phyloP scores from a whole-genome alignment of 2,113 vertebrate genomes.

The Peucedramus taeniatus region DNA sequence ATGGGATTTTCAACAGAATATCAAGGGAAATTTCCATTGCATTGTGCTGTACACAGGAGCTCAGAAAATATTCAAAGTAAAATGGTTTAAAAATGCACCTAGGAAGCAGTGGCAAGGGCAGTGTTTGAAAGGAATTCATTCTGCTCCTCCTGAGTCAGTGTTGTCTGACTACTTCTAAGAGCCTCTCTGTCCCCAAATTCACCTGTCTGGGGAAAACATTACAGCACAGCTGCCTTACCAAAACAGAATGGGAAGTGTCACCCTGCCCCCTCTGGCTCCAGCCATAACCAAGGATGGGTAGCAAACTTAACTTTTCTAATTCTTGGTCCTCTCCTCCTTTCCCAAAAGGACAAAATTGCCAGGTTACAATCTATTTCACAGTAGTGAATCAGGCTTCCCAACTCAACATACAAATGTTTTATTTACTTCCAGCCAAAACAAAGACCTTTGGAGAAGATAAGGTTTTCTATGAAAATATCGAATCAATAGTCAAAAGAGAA shows the following conservation, averaged over 20 bases:
- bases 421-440: not conserved
- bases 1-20: not conserved
- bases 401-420: not conserved
- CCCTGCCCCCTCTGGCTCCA: not conserved
- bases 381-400: rapidly evolving
- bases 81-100: not conserved
- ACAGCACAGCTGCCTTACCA: not conserved
- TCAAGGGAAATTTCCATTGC: not conserved
- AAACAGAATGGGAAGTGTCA: rapidly evolving
- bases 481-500: not conserved
- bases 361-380: not conserved
- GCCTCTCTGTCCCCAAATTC: not conserved
- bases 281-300: not conserved
- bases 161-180: not conserved
- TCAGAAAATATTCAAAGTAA: not conserved
- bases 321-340: not conserved
- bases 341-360: not conserved
- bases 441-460: not conserved
- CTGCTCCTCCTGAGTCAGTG: not conserved
- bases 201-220: not conserved
- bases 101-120: rapidly evolving
- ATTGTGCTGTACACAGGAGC: not conserved
- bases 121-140: not conserved
- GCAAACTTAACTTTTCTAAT: not conserved
- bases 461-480: not conserved